Evolutionary conservation across 2,113 vertebrate genomes (phyloP).

Genomic region (Steatornis caripensis): DNA sequence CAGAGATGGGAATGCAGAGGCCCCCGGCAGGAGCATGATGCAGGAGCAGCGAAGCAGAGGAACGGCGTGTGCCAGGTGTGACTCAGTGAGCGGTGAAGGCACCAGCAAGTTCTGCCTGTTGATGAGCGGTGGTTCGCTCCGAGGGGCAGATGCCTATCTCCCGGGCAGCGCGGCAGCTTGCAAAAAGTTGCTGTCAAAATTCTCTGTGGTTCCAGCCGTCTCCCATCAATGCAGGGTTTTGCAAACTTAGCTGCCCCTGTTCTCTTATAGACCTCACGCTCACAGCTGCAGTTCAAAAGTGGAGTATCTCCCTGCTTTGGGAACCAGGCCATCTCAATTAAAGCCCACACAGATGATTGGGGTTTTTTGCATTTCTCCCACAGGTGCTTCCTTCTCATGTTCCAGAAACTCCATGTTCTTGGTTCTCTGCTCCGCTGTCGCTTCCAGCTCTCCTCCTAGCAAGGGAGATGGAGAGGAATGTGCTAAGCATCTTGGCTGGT

Average conservation of each 20-base stretch:
- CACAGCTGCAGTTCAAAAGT: neutral
- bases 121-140: neutral
- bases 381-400: neutral
- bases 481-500: neutral
- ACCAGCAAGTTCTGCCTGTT: neutral
- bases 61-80: fast-evolving
- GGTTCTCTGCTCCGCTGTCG: neutral
- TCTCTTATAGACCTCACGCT: neutral
- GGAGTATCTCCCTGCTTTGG: neutral
- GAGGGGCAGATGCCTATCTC: neutral
- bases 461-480: neutral
- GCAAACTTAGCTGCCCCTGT: neutral
- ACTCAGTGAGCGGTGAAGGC: neutral
- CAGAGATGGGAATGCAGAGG: neutral
- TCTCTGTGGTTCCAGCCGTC: fast-evolving
- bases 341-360: neutral
- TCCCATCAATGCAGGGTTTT: neutral
- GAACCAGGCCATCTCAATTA: neutral
- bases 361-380: neutral
- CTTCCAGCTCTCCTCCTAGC: neutral
- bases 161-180: neutral
- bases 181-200: neutral
- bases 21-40: neutral
- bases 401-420: neutral
- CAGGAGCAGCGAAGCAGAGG: neutral